These are phyloP conservation scores for Halictus quadricinctus DNA, from an alignment of 2,888 invertebrate species.

Conservation along the genomic window DNA sequence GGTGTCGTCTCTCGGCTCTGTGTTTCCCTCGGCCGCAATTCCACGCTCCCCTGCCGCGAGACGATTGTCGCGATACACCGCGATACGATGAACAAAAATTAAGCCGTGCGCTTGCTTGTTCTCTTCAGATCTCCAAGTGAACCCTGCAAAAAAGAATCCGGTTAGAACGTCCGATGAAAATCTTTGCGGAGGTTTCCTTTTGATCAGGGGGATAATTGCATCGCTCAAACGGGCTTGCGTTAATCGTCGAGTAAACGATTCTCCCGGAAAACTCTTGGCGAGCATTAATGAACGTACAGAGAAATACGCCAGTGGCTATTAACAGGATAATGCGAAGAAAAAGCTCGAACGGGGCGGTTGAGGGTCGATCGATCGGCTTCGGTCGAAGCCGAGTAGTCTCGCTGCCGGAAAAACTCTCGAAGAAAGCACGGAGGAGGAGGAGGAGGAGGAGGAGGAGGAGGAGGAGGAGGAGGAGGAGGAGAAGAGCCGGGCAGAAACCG, in stretches of 20 bases:
- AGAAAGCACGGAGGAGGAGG: not conserved
- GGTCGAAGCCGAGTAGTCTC: not conserved
- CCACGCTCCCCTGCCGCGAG: not conserved
- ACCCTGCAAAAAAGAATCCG: not conserved
- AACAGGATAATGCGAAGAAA: constrained; percentile 6
- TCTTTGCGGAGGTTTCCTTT: not conserved
- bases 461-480: too few species aligned
- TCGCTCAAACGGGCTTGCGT: not conserved
- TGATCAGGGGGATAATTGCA: not conserved
- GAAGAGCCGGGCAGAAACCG: not conserved
- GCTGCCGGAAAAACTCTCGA: not conserved
- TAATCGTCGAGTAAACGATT: not conserved
- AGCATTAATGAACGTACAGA: not conserved
- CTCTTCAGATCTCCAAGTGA: too few species aligned
- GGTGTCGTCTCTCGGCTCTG: not conserved
- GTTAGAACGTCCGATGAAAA: not conserved
- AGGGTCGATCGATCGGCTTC: constrained; percentile 2
- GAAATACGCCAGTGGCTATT: not conserved
- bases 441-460: too few species aligned
- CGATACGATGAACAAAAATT: not conserved
- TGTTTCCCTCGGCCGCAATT: not conserved
- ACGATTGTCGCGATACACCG: not conserved
- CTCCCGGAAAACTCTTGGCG: not conserved
- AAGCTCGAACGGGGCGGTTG: not conserved
- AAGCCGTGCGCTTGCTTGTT: too few species aligned